Conservation (phyloP, 2,797 vertebrate species). For the Peromyscus aztecus region DNA sequence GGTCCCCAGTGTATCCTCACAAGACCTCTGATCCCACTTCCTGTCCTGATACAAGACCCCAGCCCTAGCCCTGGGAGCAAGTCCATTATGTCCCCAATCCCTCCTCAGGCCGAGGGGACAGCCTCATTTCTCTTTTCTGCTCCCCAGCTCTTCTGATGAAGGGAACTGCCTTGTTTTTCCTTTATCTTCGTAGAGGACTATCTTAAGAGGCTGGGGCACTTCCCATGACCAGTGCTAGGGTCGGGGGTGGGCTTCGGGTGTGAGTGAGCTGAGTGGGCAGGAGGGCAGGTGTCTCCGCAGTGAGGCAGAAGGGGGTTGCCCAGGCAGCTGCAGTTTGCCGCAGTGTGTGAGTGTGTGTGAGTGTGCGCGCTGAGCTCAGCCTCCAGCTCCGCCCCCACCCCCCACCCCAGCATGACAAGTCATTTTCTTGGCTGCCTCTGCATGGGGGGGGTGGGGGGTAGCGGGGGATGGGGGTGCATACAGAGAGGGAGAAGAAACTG, state of each 20-base stretch:
- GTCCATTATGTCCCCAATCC: neutral
- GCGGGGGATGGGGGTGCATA: neutral
- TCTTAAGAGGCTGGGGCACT: neutral
- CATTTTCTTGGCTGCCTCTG: constrained; percentile 84
- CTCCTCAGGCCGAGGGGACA: constrained; percentile 12
- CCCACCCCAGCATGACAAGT: constrained; percentile 85
- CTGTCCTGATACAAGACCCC: neutral
- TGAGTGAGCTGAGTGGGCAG: constrained; percentile 64
- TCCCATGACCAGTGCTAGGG: neutral
- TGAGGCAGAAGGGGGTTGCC: constrained; percentile 51
- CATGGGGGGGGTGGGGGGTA: constrained; percentile 61
- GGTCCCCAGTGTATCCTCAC: neutral
- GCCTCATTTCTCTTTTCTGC: constrained; percentile 26
- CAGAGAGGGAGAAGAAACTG: constrained; percentile 63
- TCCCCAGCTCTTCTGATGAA: neutral
- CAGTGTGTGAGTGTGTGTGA: constrained; percentile 82
- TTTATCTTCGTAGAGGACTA: constrained; percentile 12
- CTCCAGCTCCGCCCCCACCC: constrained; percentile 80
- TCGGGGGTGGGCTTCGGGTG: neutral
- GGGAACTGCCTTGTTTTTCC: constrained; percentile 8
- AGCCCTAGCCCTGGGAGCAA: neutral
- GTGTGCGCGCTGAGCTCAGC: constrained; percentile 79
- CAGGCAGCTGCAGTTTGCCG: constrained; percentile 82
- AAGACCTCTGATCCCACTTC: constrained; percentile 10
- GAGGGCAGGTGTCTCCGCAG: constrained; percentile 83